Percentiles rank a stretch among this genome's conserved stretches.
These are phyloP conservation scores for Pedetes capensis DNA, from an alignment of 2,113 vertebrate species.

Conservation along the genomic window DNA sequence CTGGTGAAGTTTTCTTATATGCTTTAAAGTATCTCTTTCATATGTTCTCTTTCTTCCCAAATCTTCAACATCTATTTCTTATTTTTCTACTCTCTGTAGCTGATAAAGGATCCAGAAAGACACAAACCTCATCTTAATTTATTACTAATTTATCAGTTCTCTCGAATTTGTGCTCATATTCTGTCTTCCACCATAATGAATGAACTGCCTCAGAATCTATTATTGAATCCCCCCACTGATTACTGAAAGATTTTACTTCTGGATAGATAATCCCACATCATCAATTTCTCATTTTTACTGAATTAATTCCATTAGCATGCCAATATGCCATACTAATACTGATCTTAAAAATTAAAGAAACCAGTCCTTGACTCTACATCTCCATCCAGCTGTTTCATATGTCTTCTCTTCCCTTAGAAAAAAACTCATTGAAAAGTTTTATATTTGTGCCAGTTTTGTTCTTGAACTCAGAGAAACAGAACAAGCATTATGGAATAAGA, in stretches of 20 bases:
- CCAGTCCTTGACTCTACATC: background rate
- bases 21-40: background rate
- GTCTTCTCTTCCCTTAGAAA: background rate
- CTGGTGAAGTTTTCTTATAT: background rate
- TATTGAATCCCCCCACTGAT: background rate
- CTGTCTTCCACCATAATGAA: background rate
- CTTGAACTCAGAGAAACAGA: background rate
- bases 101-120: background rate
- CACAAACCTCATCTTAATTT: background rate
- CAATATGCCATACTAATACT: background rate
- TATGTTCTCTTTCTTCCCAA: background rate
- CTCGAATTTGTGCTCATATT: background rate
- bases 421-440: background rate
- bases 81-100: background rate
- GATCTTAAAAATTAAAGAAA: background rate
- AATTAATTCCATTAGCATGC: background rate
- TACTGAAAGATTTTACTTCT: background rate
- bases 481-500: background rate
- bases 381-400: background rate
- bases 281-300: background rate
- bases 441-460: background rate
- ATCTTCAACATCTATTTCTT: background rate
- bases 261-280: background rate
- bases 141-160: background rate
- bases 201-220: background rate